A percentile compares a stretch with the other conserved stretches of the same genome.
These are phyloP conservation scores for Procavia capensis DNA, from an alignment of 2,113 vertebrate genomes.

Conservation along the genomic window DNA sequence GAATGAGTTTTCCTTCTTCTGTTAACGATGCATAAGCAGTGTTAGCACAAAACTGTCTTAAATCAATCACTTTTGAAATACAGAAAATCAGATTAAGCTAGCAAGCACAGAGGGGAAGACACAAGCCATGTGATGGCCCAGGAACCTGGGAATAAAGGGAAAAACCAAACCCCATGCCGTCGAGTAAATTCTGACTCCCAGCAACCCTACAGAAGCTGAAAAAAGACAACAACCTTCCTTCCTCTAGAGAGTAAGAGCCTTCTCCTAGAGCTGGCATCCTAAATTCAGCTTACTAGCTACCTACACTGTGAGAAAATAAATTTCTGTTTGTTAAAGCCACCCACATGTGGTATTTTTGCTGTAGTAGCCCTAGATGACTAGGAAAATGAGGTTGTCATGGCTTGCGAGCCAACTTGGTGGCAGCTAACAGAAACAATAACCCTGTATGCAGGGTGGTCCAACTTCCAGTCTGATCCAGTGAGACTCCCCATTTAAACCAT, in stretches of 20 bases:
- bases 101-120: background rate
- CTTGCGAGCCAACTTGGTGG: too few relatives aligned
- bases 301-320: background rate
- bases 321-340: too few relatives aligned
- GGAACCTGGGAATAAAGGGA: background rate
- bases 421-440: background rate
- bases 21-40: background rate
- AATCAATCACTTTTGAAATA: background rate
- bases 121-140: background rate
- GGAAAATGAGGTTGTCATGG: too few relatives aligned
- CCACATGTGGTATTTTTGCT: too few relatives aligned
- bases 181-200: too few relatives aligned
- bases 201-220: background rate
- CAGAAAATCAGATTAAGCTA: background rate
- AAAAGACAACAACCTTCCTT: background rate
- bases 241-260: background rate
- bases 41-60: background rate
- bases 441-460: background rate
- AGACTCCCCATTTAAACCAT: constrained; percentile 13
- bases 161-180: too few relatives aligned
- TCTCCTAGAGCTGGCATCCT: background rate
- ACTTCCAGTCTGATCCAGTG: background rate
- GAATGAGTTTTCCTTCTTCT: background rate
- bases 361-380: too few relatives aligned
- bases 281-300: background rate